phyloP scores from a whole-genome alignment of 2,113 vertebrate species.

The Melanocharis versteri region DNA sequence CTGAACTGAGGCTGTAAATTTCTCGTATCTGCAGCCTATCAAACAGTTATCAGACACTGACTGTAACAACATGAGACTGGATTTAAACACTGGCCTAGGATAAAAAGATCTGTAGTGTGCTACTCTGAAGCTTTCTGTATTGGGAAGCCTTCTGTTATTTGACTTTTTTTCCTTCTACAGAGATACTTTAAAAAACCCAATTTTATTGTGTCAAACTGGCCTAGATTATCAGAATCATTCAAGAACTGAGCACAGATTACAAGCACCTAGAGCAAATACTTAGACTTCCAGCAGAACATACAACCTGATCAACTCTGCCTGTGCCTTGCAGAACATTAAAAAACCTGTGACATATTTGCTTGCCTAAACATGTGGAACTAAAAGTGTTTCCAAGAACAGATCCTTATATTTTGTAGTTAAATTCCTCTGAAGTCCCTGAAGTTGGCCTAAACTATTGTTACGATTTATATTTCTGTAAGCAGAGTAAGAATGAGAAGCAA shows the following conservation, averaged over 20 bases:
- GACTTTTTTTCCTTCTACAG: neutral
- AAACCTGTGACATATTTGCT: neutral
- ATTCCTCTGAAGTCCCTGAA: neutral
- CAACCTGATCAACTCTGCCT: neutral
- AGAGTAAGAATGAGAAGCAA: neutral
- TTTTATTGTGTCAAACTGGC: neutral
- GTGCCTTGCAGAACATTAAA: neutral
- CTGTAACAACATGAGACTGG: neutral
- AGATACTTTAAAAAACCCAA: neutral
- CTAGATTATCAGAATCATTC: neutral
- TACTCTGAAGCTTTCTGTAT: neutral
- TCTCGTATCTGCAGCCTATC: neutral
- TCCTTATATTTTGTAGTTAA: neutral
- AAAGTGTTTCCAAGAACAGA: neutral
- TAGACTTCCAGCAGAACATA: neutral
- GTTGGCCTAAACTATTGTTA: neutral
- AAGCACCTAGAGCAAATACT: neutral
- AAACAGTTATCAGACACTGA: neutral
- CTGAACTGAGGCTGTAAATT: neutral
- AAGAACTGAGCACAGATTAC: neutral
- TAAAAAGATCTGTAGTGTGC: neutral
- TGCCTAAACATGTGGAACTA: neutral
- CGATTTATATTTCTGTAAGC: neutral
- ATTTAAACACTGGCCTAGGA: neutral
- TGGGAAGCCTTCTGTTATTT: neutral